These are phyloP conservation scores for Enteromius afrohamiltoni DNA, from an alignment of 2,797 vertebrate genomes.

Conservation along the genomic window DNA sequence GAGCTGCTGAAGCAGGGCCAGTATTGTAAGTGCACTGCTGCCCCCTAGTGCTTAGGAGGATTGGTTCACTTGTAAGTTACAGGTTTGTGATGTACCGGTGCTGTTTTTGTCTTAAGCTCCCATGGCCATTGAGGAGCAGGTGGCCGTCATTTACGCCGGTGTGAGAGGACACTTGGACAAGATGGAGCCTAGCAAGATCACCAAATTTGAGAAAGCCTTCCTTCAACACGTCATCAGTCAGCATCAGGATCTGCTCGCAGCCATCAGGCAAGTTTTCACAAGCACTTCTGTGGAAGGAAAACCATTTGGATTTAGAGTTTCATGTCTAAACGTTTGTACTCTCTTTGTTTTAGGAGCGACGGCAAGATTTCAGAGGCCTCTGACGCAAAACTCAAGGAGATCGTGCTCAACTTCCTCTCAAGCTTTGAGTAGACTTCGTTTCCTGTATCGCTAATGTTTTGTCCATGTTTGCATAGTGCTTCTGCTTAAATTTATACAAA, in stretches of 20 bases:
- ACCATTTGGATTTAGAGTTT: background rate
- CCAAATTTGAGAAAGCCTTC: conserved; percentile 94
- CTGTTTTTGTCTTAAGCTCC: conserved; percentile 75
- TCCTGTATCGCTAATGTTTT: conserved; percentile 62
- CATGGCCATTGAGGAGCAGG: conserved; percentile 99
- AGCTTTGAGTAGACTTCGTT: conserved; percentile 75
- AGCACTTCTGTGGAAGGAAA: background rate
- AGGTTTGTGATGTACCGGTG: background rate
- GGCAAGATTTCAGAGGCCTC: conserved; percentile 89
- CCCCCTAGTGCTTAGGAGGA: background rate
- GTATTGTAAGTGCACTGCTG: conserved; percentile 79
- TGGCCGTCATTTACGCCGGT: conserved; percentile 95
- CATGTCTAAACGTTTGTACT: background rate
- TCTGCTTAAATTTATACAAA: conserved; percentile 76
- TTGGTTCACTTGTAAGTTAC: background rate
- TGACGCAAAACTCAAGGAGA: conserved; percentile 92
- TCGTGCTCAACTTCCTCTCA: conserved; percentile 88
- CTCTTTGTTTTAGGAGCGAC: conserved; percentile 80
- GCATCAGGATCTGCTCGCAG: conserved; percentile 86
- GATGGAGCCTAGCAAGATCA: conserved; percentile 98
- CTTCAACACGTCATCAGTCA: conserved; percentile 91
- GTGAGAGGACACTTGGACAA: conserved; percentile 97
- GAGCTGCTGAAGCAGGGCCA: conserved; percentile 98
- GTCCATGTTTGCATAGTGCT: conserved; percentile 73
- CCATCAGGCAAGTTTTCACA: conserved; percentile 80